Base-by-base conservation (phyloP, 2,888 invertebrate species). In the Drosophila kanekoi region DNA sequence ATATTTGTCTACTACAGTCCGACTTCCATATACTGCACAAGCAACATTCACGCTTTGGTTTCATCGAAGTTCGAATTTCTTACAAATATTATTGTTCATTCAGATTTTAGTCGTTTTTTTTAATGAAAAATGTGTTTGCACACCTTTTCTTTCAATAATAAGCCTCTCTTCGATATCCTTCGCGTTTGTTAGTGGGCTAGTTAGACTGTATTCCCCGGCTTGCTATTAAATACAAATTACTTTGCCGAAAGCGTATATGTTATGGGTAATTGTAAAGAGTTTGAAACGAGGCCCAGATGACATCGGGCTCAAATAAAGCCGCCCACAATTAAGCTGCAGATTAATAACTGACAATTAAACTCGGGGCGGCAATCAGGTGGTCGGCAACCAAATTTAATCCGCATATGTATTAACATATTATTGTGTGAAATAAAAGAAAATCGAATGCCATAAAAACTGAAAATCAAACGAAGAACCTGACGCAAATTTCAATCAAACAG, bases 401-500 rank as follows among this genome's bases (percentile, higher is more conserved):
- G 28, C 35, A 28, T 51, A 16, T 11, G 40, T 43, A 58, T 75
- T 68, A 63, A 57, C 77, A 72, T 53, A 57, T 20, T 51, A 11
- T 47, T 14, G n/a, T 8, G 40, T 13, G 23, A 14, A 38, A 37
- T 38, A 68, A 28, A 13, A 43, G 51, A 52, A 52, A 48, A 48
- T 5, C n/a, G 41, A 40, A 35, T 61, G 14, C 40, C 56, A 62
- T 54, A 41, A 66, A 72, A 67, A 76, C 73, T 78, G 52, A 58
- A 67, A 70, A 68, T 72, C 59, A 62, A 69, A 65, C 65, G 74
- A 66, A 65, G 70, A 64, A 59, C 54, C 56, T 67, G 70, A 52
- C 38, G 56, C 64, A 71, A 68, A 64, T 72, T 85, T 76, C 80
- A 85, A 85, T 83, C 87, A 85, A 72, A 82, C 82, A 72, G 51